Conservation (phyloP, 1,140 invertebrate species). For the Armadillidium nasatum region DNA sequence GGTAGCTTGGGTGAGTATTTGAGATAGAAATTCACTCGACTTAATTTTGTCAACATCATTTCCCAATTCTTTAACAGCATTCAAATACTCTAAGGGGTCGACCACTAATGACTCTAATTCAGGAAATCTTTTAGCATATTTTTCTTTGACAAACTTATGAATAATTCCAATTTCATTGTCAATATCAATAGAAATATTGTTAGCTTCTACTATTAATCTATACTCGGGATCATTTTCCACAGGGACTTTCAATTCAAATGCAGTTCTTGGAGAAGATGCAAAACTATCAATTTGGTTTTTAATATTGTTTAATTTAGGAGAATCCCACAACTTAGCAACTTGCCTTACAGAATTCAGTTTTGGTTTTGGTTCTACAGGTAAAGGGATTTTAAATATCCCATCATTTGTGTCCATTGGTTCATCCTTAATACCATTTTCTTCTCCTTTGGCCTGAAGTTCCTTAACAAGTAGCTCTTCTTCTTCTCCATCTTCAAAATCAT, state of each 20-base stretch:
- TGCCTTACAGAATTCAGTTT: conserved; percentile 62
- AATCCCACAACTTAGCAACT: conserved; percentile 80
- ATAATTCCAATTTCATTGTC: conserved; percentile 91
- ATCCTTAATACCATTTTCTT: conserved; percentile 12
- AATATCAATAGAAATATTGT: conserved; percentile 90
- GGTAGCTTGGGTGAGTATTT: conserved; percentile 93
- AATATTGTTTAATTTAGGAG: conserved; percentile 64
- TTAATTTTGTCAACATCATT: conserved; percentile 96
- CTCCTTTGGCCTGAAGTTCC: conserved; percentile 29
- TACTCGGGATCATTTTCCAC: conserved; percentile 92
- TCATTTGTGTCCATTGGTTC: conserved; percentile 35
- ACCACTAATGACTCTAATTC: conserved; percentile 95
- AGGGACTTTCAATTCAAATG: conserved; percentile 71
- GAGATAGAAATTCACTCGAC: conserved; percentile 88
- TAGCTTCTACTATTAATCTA: conserved; percentile 91
- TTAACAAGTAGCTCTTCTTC: conserved; percentile 49
- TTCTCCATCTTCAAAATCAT: conserved; percentile 80
- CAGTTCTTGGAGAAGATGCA: conserved; percentile 61
- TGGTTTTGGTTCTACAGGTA: conserved; percentile 18
- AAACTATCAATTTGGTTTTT: conserved; percentile 73
- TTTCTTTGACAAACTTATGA: conserved; percentile 93
- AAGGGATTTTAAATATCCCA: conserved; percentile 46
- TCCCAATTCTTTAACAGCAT: conserved; percentile 66
- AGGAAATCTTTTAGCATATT: conserved; percentile 97
- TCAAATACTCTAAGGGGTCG: conserved; percentile 86